Evolutionary conservation across 2,113 vertebrate species (phyloP).

Genomic region (Periophthalmus modestus): DNA sequence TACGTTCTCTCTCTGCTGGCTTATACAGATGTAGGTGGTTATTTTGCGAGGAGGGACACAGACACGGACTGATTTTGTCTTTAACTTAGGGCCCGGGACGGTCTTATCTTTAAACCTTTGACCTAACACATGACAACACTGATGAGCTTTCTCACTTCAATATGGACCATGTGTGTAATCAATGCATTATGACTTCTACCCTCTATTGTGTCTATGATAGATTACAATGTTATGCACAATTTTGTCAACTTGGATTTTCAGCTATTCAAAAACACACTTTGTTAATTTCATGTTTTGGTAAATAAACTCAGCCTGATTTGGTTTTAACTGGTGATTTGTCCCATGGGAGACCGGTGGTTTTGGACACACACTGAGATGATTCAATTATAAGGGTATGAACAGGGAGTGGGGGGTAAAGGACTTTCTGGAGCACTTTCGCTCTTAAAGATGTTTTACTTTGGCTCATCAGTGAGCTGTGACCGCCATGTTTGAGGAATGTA

Average conservation of each 20-base stretch:
- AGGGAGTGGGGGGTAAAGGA: background rate
- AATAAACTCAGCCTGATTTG: conserved; percentile 30
- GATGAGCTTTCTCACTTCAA: conserved; percentile 27
- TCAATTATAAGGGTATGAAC: conserved; percentile 15
- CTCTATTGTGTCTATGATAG: background rate
- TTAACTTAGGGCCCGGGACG: background rate
- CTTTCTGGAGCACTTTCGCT: conserved; percentile 21
- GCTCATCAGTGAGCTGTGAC: conserved; percentile 16
- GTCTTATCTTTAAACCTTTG: conserved; percentile 56
- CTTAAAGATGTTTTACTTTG: conserved; percentile 25
- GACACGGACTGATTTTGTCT: conserved; percentile 55
- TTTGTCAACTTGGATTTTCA: background rate
- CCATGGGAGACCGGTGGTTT: conserved; percentile 1
- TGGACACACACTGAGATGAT: conserved; percentile 31
- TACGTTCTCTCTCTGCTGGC: conserved; percentile 22
- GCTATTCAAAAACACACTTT: background rate
- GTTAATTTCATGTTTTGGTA: conserved; percentile 21
- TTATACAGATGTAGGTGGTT: conserved; percentile 64
- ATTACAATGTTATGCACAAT: background rate
- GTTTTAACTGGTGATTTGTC: conserved; percentile 27
- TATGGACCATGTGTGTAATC: conserved; percentile 13
- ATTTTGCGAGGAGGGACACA: conserved; percentile 43
- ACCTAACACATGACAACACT: conserved; percentile 45
- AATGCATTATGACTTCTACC: background rate
- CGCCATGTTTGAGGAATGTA: conserved; percentile 21